Evolutionary conservation across 2,797 vertebrate genomes (phyloP), one percentile per base, ranked within the genome.

Genomic region (Jordanella pulchra): DNA sequence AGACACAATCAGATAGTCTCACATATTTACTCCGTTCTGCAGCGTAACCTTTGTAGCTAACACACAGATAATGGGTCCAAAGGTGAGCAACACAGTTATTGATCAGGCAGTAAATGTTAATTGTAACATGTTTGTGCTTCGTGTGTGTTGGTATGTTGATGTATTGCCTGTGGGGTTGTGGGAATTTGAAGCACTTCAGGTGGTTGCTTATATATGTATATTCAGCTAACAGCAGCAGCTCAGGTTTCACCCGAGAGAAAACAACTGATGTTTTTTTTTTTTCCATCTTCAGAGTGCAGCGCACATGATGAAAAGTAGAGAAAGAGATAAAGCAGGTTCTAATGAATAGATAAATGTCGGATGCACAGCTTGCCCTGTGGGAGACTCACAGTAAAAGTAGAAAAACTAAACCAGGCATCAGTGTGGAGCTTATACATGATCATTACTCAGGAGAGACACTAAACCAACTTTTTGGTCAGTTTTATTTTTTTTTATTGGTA

Each of bases 11-110:
- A 58, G 25, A 71, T 53, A 71, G 65, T 70, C 44, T 45, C 53
- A 80, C 39, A 80, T 67, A 81, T 72, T 73, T 75, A 71, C 56
- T 81, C 73, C 73, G 71, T 77, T 64, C 27, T 35, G 66, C 53
- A 75, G 76, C 70, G 67, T 78, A 72, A 78, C 50, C 61, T 18
- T 47, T 76, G 54, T 70, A 67, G 39, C 76, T 70, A 79, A 79
- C 73, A 70, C 64, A 65, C 71, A 86, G 83, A 89, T 87, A 61
- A 84, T 79, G 75, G 84, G 77, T 83, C 74, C 81, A 67, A 83
- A 89, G 86, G 88, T 86, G 78, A 90, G 74, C 71, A 75, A 45
- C 66, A 65, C 64, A 67, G 79, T 78, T 77, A 89, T 90, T 27
- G 77, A 83, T 86, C 70, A 63, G 71, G 51, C 72, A 60, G 71